phyloP scores from a whole-genome alignment of 2,888 invertebrate genomes.

The Pilophorus perplexus region DNA sequence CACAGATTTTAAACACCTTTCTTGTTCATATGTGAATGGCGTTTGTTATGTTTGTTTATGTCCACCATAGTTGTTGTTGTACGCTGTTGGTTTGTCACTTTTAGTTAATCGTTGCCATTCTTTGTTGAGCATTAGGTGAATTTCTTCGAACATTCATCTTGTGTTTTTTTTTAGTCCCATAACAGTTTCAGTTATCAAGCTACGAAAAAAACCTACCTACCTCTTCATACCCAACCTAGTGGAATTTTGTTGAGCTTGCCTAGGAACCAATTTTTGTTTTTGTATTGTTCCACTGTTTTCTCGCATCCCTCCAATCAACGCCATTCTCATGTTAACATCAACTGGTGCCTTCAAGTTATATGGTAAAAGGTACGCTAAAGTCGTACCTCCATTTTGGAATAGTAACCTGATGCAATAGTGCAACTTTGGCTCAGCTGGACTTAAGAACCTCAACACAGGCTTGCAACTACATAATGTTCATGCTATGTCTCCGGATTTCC shows the following conservation, averaged over 20 bases:
- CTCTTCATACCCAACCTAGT: slow-evolving; percentile 24
- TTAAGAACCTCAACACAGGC: background rate
- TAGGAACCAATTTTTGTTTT: background rate
- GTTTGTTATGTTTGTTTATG: slow-evolving; percentile 33
- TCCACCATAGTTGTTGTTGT: slow-evolving; percentile 15
- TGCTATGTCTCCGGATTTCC: slow-evolving; percentile 7
- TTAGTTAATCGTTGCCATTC: slow-evolving; percentile 30
- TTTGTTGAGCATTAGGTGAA: background rate
- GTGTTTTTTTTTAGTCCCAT: too few species aligned
- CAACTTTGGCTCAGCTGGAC: slow-evolving; percentile 2
- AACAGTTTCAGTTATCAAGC: too few species aligned
- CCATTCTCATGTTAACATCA: slow-evolving; percentile 33
- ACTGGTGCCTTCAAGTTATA: slow-evolving; percentile 35
- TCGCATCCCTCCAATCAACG: slow-evolving; percentile 15
- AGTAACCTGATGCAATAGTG: slow-evolving; percentile 43
- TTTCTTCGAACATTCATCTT: too few species aligned
- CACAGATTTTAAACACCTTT: slow-evolving; percentile 24
- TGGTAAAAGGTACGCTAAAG: slow-evolving; percentile 30
- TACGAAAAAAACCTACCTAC: slow-evolving; percentile 3
- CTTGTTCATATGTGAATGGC: slow-evolving; percentile 36
- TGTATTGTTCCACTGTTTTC: slow-evolving; percentile 7
- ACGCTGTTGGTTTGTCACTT: slow-evolving; percentile 26
- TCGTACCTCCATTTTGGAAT: slow-evolving; percentile 38
- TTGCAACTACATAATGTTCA: background rate
- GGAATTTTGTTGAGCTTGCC: slow-evolving; percentile 16